These are phyloP conservation scores for Aldabrachelys gigantea DNA, from an alignment of 2,113 vertebrate genomes.

Conservation along the genomic window DNA sequence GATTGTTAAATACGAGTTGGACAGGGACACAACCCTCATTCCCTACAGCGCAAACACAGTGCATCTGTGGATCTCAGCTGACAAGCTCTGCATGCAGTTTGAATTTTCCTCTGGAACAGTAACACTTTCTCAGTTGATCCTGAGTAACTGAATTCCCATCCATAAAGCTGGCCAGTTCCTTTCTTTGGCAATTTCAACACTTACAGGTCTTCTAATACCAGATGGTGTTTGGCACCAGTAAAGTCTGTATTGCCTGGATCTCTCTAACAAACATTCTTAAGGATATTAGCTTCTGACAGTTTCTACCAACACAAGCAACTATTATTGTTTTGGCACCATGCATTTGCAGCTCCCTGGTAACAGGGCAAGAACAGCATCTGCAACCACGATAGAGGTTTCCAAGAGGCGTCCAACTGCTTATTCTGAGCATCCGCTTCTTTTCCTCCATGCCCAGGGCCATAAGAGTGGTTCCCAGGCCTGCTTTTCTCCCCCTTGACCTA, in stretches of 20 bases:
- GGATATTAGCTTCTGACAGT: too few species aligned
- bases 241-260: too few species aligned
- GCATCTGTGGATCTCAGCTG: neutral
- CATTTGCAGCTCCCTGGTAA: too few species aligned
- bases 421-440: neutral
- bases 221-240: too few species aligned
- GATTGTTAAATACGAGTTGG: neutral
- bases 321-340: too few species aligned
- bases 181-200: too few species aligned
- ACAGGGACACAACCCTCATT: neutral
- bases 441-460: neutral
- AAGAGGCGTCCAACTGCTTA: neutral
- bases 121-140: neutral
- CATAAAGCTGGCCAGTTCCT: too few species aligned
- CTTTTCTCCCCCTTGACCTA: neutral
- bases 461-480: neutral
- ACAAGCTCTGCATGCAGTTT: neutral
- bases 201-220: too few species aligned
- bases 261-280: too few species aligned
- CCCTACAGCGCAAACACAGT: neutral
- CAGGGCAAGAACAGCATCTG: neutral
- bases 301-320: too few species aligned
- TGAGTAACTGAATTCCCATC: too few species aligned
- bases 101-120: neutral
- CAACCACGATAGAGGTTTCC: neutral